These are phyloP conservation scores for Plestiodon gilberti DNA, from an alignment of 2,113 vertebrate species.

Conservation along the genomic window DNA sequence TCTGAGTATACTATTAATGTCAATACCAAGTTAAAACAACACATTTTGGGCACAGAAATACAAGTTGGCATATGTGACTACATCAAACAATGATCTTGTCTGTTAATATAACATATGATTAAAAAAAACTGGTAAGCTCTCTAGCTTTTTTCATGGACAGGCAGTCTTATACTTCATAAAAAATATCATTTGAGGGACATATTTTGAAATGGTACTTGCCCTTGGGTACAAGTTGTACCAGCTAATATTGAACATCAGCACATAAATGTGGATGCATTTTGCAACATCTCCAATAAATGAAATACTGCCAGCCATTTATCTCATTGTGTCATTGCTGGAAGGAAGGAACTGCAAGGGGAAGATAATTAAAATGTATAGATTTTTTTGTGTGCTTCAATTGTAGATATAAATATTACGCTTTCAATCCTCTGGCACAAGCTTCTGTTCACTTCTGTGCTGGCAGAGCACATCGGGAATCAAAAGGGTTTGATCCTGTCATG, in stretches of 20 bases:
- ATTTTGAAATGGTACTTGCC: conserved; percentile 21
- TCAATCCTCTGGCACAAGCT: background rate
- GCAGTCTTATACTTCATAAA: background rate
- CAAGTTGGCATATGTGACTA: background rate
- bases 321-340: conserved; percentile 1
- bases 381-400: background rate
- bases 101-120: background rate
- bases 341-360: background rate
- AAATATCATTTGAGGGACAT: conserved; percentile 26
- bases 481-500: background rate
- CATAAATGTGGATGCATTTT: background rate
- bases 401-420: background rate
- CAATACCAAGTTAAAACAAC: background rate
- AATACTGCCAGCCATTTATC: background rate
- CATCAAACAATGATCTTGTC: background rate
- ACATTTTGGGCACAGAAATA: background rate
- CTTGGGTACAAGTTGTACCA: background rate
- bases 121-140: background rate
- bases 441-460: background rate
- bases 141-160: background rate
- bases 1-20: conserved; percentile 27
- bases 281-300: background rate
- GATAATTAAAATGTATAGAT: background rate
- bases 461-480: background rate
- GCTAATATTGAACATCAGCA: accelerated